Percentiles rank a stretch among this genome's conserved stretches.
phyloP scores from a whole-genome alignment of 1,140 invertebrate species.

The Neocloeon triangulifer region DNA sequence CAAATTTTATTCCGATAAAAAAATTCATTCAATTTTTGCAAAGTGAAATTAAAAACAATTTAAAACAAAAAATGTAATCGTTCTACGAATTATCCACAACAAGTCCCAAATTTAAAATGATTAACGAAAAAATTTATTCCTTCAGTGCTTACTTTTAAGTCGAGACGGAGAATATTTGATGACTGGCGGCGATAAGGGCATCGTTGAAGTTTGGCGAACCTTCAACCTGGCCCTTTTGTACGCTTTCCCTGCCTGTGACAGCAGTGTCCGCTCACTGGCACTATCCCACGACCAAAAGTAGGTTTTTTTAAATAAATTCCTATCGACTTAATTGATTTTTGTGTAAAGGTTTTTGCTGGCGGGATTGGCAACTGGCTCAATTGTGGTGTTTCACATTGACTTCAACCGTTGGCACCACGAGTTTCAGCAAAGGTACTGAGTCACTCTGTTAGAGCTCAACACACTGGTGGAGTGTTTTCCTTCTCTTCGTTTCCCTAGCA shows the following conservation, averaged over 20 bases:
- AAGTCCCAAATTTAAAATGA: background rate
- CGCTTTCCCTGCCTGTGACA: constrained; percentile 90
- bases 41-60: background rate
- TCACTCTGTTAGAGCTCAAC: too few relatives aligned
- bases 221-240: constrained; percentile 92
- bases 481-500: too few relatives aligned
- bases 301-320: constrained; percentile 17
- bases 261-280: constrained; percentile 73
- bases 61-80: background rate
- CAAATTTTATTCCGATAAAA: constrained; percentile 7
- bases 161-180: constrained; percentile 96
- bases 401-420: constrained; percentile 99
- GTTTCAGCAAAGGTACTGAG: constrained; percentile 39
- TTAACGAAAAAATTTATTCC: constrained; percentile 8
- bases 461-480: too few relatives aligned
- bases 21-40: background rate
- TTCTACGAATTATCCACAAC: background rate
- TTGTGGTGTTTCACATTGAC: constrained; percentile 97
- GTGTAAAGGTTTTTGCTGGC: constrained; percentile 73
- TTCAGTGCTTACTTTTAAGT: constrained; percentile 77
- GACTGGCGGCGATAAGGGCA: constrained; percentile 87
- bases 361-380: constrained; percentile 86
- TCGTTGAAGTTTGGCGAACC: constrained; percentile 94
- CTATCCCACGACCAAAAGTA: constrained; percentile 95
- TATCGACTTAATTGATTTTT: constrained; percentile 9